A percentile compares a stretch with the other conserved stretches of the same genome.
Conservation (phyloP, 2,113 vertebrate species). For the Phodopus roborovskii region DNA sequence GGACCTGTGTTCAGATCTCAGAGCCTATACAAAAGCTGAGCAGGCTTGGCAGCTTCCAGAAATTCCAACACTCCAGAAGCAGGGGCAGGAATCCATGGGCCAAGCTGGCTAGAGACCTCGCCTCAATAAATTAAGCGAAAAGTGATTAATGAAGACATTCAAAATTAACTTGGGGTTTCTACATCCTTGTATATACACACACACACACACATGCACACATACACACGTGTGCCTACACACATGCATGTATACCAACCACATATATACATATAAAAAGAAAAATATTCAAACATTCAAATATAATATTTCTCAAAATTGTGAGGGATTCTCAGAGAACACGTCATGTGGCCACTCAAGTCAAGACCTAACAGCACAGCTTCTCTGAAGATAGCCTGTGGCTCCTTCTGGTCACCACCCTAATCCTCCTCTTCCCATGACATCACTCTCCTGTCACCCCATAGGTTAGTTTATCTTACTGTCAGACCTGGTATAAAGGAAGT, state of each 20-base stretch:
- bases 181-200: not conserved
- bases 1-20: no score
- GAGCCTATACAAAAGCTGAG: not conserved
- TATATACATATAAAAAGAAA: not conserved
- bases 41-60: no score
- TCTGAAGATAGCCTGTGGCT: not conserved
- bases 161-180: no score
- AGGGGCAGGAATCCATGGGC: not conserved
- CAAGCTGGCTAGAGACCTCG: not conserved
- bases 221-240: not conserved
- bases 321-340: not conserved
- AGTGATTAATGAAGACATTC: not conserved
- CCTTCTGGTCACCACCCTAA: not conserved
- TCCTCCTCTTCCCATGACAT: not conserved
- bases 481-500: not conserved
- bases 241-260: not conserved
- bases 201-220: no score
- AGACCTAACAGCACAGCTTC: not conserved
- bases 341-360: not conserved
- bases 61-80: not conserved
- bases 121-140: not conserved
- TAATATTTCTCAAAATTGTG: conserved; percentile 7
- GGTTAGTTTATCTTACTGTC: not conserved
- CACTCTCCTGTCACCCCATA: not conserved
- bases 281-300: not conserved